Evolutionary conservation across 1,140 invertebrate genomes (phyloP), one percentile per base, ranked within the genome.

Genomic region (Hormaphis cornu): DNA sequence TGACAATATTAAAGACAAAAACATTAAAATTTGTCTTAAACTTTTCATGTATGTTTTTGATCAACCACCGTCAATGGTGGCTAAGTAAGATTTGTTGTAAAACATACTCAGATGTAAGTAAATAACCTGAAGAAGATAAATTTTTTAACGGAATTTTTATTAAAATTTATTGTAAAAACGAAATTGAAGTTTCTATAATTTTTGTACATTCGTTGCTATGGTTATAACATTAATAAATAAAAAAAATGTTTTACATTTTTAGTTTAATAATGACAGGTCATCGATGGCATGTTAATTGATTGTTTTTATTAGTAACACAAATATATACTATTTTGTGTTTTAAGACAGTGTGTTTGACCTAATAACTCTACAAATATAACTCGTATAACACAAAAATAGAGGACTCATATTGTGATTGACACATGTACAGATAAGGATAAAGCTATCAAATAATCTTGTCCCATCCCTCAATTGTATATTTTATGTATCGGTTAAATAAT

Each of bases 331-430:
- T n/a, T n/a, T n/a, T n/a, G 30, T 33, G 30, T 9, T 6, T 33
- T 6, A 33, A 33, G 9, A 33, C 9, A 33, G 9, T 33, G 4
- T 33, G 30, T 33, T 33, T 33, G 9, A 33, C 9, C 9, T 33
- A 6, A 6, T 9, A 6, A 33, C 30, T 6, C 4, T 6, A 33
- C 30, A 53, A 53, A 3, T 30, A 30, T 30, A n/a, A 30, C 14
- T 30, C 18, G 20, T 16, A 58, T 40, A 58, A 24, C 33, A 58
- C 40, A 40, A 58, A 58, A 58, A 58, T 58, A n/a, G n/a, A n/a
- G 54, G 35, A 10, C 22, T 4, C 10, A 48, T 10, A 0, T 26
- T 14, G 12, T 14, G 22, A 5, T 7, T 42, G 40, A n/a, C n/a
- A n/a, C 22, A 50, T 3, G 3, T 26, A 50, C 14, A 8, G 10